Evolutionary conservation across 2,888 invertebrate genomes (phyloP), one percentile per base, ranked within the genome.

Genomic region (Cordilura impudica): DNA sequence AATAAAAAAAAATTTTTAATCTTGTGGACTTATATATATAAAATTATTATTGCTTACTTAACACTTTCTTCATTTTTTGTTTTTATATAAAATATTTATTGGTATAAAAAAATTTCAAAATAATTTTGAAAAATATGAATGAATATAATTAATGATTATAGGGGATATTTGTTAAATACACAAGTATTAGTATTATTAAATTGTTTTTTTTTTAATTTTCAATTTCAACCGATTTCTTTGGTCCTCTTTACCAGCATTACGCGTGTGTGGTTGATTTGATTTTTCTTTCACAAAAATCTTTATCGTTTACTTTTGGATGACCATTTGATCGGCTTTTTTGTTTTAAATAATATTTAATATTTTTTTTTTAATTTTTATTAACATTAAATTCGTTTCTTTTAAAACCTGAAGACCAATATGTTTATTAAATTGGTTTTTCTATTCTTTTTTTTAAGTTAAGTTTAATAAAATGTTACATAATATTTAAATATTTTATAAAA

Each of bases 181-280:
- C 14, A 49, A 5, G 39, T 56, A 14, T 45, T 29, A 54, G 49
- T 26, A 60, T 54, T 10, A 19, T 14, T 56, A 7, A 58, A 21
- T 69, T 21, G 53, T 60, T 21, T 4, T 49, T n/a, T 47, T 19
- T 39, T 51, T 49, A 31, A 47, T 66, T 70, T 69, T 65, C 65
- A 76, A 74, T 82, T 81, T 76, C 82, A 83, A 84, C 84, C 85
- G 85, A 85, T 84, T 77, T 75, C 51, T 21, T 89, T 89, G 89
- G 89, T 88, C 89, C 89, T 88, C 89, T 87, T 87, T 85, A 89
- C 89, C 89, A 88, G 88, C 88, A 84, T 60, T 60, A 35, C 51
- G n/a, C n/a, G n/a, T 21, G 72, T 60, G 54, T 78, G 77, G 63
- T 82, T 70, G 82, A 49, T 10, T 75, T 74, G 53, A 29, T 4